Evolutionary conservation across 2,797 vertebrate genomes (phyloP).

Genomic region (Uromys caudimaculatus): DNA sequence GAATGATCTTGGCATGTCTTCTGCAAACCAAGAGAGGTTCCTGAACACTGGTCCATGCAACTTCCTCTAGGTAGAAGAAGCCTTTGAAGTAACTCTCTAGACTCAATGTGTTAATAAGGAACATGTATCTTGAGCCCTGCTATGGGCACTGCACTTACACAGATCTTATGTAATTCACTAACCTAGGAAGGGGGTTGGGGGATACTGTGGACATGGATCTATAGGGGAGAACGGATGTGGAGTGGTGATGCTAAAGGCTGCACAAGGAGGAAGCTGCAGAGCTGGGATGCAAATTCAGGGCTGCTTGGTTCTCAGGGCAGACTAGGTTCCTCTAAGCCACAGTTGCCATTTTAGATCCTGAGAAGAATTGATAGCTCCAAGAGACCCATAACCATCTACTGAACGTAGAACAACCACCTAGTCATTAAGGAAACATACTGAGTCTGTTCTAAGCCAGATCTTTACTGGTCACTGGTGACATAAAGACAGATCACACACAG

Average conservation of each 20-base stretch:
- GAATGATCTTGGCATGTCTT: not conserved
- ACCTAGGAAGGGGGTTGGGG: not conserved
- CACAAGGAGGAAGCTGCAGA: not conserved
- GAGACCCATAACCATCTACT: not conserved
- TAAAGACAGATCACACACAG: conserved; percentile 35
- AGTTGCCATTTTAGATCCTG: conserved; percentile 36
- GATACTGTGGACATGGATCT: not conserved
- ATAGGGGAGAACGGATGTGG: not conserved
- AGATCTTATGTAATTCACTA: conserved; percentile 39
- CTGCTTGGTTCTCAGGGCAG: conserved; percentile 3
- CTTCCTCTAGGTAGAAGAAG: conserved; percentile 45
- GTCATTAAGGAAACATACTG: conserved; percentile 2
- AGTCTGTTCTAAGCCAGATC: not conserved
- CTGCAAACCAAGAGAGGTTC: conserved; percentile 10
- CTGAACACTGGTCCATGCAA: not conserved
- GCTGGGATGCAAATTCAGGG: conserved; percentile 14
- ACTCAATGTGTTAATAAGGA: conserved; percentile 39
- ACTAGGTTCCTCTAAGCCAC: not conserved
- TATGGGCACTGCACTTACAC: not conserved
- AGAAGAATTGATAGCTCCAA: not conserved
- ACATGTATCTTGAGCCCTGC: conserved; percentile 15
- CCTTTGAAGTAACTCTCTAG: not conserved
- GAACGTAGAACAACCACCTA: not conserved
- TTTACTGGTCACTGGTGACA: not conserved
- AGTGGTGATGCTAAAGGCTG: not conserved